phyloP scores from a whole-genome alignment of 1,140 invertebrate genomes.

The Cardiocondyla obscurior region DNA sequence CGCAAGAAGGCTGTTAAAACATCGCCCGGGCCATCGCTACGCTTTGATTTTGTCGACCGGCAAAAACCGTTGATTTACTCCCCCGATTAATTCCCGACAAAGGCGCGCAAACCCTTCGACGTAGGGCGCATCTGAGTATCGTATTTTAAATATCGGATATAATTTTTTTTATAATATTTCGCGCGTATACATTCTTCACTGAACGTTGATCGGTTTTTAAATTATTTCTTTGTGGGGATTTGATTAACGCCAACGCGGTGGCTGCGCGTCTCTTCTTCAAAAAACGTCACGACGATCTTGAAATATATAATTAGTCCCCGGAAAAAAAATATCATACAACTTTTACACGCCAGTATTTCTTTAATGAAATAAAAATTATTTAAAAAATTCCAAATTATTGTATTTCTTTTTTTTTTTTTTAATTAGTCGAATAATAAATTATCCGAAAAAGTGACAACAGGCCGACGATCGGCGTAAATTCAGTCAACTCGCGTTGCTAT shows the following conservation, averaged over 20 bases:
- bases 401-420: background rate
- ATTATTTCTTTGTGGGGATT: no score
- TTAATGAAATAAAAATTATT: background rate
- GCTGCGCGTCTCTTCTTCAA: no score
- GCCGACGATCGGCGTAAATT: background rate
- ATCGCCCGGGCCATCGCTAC: background rate
- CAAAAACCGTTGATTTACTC: background rate
- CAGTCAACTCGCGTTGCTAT: no score
- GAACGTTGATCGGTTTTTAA: no score
- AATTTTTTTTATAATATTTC: conserved; percentile 1
- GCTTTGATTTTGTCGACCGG: background rate
- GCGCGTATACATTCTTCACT: background rate
- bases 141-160: background rate
- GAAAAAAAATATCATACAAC: no score
- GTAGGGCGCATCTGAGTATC: background rate
- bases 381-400: background rate
- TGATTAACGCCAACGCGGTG: no score
- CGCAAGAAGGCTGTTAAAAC: background rate
- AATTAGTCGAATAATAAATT: background rate
- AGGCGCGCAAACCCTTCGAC: background rate
- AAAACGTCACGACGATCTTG: no score
- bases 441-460: background rate
- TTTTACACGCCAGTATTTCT: background rate
- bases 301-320: no score
- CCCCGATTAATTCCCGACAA: background rate